Percentiles rank a stretch among this genome's conserved stretches.
Conservation (phyloP, 2,797 vertebrate species). For the Sebastes cheni region DNA sequence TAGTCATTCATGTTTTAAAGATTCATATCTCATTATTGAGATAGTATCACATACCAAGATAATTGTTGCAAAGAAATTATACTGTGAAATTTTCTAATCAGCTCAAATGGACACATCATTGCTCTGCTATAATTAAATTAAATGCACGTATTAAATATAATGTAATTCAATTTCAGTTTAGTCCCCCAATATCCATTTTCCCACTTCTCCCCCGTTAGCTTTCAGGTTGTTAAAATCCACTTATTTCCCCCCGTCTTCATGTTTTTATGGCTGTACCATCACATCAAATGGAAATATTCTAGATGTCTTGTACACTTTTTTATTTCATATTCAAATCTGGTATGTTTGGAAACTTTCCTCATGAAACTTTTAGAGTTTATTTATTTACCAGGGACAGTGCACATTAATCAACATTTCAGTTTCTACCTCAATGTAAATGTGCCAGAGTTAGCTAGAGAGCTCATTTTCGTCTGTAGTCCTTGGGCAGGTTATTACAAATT, state of each 20-base stretch:
- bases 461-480: too few species aligned
- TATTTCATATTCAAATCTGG: neutral
- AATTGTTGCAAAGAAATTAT: neutral
- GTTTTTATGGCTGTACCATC: neutral
- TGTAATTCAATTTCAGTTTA: neutral
- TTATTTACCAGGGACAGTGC: too few species aligned
- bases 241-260: neutral
- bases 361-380: neutral
- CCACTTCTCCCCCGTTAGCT: neutral
- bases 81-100: constrained; percentile 10
- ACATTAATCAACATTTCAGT: too few species aligned
- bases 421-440: too few species aligned
- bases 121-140: neutral
- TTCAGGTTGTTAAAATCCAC: neutral
- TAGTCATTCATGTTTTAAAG: neutral
- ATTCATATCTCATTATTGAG: constrained; percentile 15
- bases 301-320: neutral
- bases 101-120: neutral
- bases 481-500: too few species aligned
- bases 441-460: too few species aligned
- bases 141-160: neutral
- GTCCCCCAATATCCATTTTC: neutral
- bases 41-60: neutral
- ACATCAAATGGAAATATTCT: neutral
- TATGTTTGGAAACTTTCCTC: neutral